Evolutionary conservation across 2,888 invertebrate species (phyloP), one percentile per base, ranked within the genome.

Genomic region (Meiosimyza platycephala): DNA sequence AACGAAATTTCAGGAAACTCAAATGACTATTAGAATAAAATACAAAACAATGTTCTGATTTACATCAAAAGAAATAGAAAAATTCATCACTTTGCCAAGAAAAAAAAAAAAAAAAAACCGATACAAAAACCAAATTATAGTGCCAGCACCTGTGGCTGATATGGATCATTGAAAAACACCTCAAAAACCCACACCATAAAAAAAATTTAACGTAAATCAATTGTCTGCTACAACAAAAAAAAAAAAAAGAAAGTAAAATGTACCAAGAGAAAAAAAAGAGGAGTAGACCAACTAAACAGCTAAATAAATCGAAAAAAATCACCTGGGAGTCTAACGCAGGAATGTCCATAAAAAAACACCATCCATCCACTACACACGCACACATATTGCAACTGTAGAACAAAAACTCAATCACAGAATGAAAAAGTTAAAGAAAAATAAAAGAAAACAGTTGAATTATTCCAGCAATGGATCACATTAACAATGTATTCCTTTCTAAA

Each of bases 191-290:
- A 48, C 47, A 40, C n/a, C 18, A 66, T 48, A 54, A 62, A n/a
- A 54, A 48, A 66, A 68, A 74, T 71, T 63, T 59, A 74, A 76
- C 66, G 75, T 76, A 75, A 76, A 78, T 78, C 78, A 78, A 76
- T 78, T 76, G 76, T 77, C 78, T 77, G 75, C 71, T 66, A 71
- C 64, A 73, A 72, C 51, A 67, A 40, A 22, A 67, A 62, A 28
- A 55, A 73, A 72, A 50, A 67, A 40, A 22, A 67, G 57, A 28
- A 55, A 40, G 18, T 57, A 62, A 63, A 7, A 40, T 40, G 50
- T 50, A 64, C 15, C 12, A 51, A 22, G 22, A 1, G 5, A 16
- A 51, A 18, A 51, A 18, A 50, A 47, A 62, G 15, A 62, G 22
- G 51, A 51, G 28, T 15, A 47, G n/a, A 47, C 11, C 15, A 63